A percentile compares a stretch with the other conserved stretches of the same genome.
Evolutionary conservation across 2,888 invertebrate species (phyloP).

Genomic region (Papilio elwesi): DNA sequence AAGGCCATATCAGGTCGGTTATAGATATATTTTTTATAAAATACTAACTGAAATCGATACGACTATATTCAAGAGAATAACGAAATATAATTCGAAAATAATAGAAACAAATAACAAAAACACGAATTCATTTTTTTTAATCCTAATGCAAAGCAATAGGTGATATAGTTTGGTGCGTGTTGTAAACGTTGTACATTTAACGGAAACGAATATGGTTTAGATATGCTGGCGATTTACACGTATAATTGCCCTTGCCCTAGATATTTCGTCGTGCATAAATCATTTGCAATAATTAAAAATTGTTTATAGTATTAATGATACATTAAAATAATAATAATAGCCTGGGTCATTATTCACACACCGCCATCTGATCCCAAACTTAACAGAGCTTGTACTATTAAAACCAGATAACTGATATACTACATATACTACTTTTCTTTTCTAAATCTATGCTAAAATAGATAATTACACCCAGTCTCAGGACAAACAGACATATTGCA

Average conservation of each 20-base stretch:
- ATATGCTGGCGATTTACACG: conserved; percentile 3
- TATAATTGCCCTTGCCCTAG: conserved; percentile 1
- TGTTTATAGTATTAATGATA: neutral
- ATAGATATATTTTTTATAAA: no score
- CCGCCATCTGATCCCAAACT: no score
- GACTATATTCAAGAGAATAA: neutral
- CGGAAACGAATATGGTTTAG: neutral
- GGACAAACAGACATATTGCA: no score
- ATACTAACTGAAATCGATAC: no score
- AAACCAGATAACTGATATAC: no score
- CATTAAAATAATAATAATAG: neutral
- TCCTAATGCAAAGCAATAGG: neutral
- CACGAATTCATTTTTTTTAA: neutral
- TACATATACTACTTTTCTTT: no score
- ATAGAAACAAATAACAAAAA: neutral
- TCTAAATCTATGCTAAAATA: no score
- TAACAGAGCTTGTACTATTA: no score
- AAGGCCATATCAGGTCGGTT: no score
- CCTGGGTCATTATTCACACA: no score
- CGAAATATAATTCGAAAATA: neutral
- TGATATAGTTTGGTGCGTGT: neutral
- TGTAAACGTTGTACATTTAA: neutral
- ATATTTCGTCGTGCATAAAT: conserved; percentile 4
- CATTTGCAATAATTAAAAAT: neutral
- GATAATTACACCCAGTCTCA: no score